phyloP scores from a whole-genome alignment of 2,797 vertebrate genomes.

The Sus cebifrons region DNA sequence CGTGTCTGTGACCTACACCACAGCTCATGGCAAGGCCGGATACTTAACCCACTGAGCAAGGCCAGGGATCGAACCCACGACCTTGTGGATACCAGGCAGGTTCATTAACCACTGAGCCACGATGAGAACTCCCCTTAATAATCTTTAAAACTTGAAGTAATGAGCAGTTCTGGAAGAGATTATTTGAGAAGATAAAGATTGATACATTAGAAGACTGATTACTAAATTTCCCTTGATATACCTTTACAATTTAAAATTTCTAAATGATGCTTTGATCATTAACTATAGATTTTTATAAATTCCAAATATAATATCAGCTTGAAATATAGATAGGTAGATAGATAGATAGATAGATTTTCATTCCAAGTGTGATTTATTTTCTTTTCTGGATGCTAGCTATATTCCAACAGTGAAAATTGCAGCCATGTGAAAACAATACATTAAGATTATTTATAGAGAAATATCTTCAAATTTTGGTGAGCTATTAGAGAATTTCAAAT shows the following conservation, averaged over 20 bases:
- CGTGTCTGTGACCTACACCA: too few species aligned
- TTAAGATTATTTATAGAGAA: neutral
- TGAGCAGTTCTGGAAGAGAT: neutral
- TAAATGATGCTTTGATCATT: neutral
- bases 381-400: neutral
- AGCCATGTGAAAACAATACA: neutral
- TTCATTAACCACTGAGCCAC: too few species aligned
- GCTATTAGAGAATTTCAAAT: neutral
- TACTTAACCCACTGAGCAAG: too few species aligned
- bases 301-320: neutral
- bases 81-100: too few species aligned
- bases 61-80: too few species aligned
- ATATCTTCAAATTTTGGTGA: neutral
- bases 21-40: too few species aligned
- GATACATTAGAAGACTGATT: neutral
- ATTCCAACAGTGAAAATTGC: neutral
- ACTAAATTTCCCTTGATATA: neutral
- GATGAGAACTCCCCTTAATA: neutral
- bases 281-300: conserved; percentile 6
- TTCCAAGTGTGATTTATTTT: neutral
- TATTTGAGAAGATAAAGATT: conserved; percentile 30
- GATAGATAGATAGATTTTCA: neutral
- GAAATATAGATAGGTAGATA: neutral
- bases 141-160: neutral
- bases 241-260: neutral